Percentiles rank a stretch among this genome's conserved stretches.
Evolutionary conservation across 2,797 vertebrate species (phyloP).

Genomic region (Luscinia megarhynchos): DNA sequence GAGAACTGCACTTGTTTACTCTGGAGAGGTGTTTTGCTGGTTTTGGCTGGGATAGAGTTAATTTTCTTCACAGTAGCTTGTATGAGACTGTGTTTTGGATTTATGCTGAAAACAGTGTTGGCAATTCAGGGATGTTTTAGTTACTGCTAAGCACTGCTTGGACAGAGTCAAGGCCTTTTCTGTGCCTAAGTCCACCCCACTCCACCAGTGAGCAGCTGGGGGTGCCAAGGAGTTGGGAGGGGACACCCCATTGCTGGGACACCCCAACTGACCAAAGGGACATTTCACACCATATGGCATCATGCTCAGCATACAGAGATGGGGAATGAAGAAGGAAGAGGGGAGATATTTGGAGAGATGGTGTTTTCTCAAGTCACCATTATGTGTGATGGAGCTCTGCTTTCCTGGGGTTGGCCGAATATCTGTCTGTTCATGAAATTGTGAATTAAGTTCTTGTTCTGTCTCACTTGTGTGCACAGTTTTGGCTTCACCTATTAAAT

Average conservation of each 20-base stretch:
- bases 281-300: neutral
- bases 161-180: neutral
- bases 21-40: neutral
- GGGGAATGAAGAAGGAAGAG: neutral
- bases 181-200: neutral
- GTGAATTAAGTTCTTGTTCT: neutral
- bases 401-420: neutral
- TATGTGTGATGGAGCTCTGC: neutral
- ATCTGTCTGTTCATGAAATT: neutral
- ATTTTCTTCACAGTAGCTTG: neutral
- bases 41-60: constrained; percentile 15
- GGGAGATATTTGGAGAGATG: too few species aligned
- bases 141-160: neutral
- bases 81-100: neutral
- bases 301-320: neutral
- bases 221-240: neutral
- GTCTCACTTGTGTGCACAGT: neutral
- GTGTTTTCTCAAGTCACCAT: neutral
- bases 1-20: neutral
- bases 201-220: neutral
- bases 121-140: neutral
- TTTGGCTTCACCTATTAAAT: neutral
- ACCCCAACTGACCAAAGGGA: neutral
- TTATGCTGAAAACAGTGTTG: neutral
- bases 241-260: neutral